phyloP scores from a whole-genome alignment of 2,797 vertebrate genomes.

The Cyprinodon diabolis region DNA sequence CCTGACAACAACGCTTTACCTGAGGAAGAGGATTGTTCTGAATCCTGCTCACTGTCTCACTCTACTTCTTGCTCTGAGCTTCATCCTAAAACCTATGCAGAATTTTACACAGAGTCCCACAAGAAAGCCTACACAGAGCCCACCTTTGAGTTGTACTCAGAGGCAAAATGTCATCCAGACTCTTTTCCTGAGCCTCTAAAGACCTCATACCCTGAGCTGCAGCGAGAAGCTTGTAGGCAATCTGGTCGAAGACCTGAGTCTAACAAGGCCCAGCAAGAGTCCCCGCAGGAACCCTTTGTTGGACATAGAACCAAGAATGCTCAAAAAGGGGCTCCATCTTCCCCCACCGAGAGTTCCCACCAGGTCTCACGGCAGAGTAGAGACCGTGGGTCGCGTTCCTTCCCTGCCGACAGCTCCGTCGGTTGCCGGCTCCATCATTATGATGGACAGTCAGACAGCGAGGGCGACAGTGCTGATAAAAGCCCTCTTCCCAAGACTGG shows the following conservation, averaged over 20 bases:
- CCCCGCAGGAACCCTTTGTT: slow-evolving; percentile 38
- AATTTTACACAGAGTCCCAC: slow-evolving; percentile 77
- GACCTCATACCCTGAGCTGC: slow-evolving; percentile 59
- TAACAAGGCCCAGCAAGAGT: slow-evolving; percentile 42
- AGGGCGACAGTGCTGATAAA: slow-evolving; percentile 84
- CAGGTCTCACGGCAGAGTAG: slow-evolving; percentile 46
- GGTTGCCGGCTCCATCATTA: slow-evolving; percentile 95
- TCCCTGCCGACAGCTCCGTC: slow-evolving; percentile 78
- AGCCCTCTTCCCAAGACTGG: slow-evolving; percentile 85
- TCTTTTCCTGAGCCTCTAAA: slow-evolving; percentile 67
- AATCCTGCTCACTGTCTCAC: slow-evolving; percentile 59
- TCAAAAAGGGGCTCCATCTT: slow-evolving; percentile 79
- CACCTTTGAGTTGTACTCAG: slow-evolving; percentile 33
- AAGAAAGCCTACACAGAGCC: slow-evolving; percentile 63
- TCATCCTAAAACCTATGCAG: slow-evolving; percentile 90
- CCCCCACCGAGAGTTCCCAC: slow-evolving; percentile 73
- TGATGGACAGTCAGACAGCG: slow-evolving; percentile 90
- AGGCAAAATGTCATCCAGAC: slow-evolving; percentile 61
- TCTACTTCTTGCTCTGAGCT: slow-evolving; percentile 74
- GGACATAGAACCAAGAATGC: slow-evolving; percentile 83
- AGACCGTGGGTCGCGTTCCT: slow-evolving; percentile 28
- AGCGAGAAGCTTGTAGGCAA: slow-evolving; percentile 46
- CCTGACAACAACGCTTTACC: slow-evolving; percentile 62
- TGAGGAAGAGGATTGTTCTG: slow-evolving; percentile 66
- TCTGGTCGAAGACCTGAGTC: slow-evolving; percentile 39